Percentiles rank a stretch among this genome's conserved stretches.
These are phyloP conservation scores for Anoplius nigerrimus DNA, from an alignment of 2,888 invertebrate species.

Conservation along the genomic window DNA sequence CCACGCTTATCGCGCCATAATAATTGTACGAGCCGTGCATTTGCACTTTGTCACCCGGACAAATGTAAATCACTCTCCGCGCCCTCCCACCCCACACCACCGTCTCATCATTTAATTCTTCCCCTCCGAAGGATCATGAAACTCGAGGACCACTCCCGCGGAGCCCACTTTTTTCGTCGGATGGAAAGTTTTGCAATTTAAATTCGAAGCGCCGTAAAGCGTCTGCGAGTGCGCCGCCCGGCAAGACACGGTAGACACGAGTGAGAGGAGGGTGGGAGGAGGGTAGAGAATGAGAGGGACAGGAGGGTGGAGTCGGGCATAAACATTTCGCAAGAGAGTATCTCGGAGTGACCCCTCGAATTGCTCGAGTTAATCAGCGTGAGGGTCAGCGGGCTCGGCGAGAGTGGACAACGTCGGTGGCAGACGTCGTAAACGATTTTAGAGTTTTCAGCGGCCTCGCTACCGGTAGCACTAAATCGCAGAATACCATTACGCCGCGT, in stretches of 20 bases:
- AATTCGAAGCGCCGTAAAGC: constrained; percentile 1
- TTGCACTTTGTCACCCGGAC: constrained; percentile 23
- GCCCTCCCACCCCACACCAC: not conserved
- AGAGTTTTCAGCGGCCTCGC: constrained; percentile 3
- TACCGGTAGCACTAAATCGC: constrained; percentile 4
- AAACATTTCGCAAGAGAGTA: constrained; percentile 24
- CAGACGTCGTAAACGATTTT: constrained; percentile 28
- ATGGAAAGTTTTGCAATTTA: constrained; percentile 1
- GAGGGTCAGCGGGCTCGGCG: not conserved
- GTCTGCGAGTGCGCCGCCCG: not conserved
- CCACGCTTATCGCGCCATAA: constrained; percentile 38
- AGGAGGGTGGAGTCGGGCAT: constrained; percentile 19
- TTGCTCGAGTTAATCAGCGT: constrained; percentile 28
- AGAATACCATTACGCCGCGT: constrained; percentile 6
- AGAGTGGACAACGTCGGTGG: constrained; percentile 14
- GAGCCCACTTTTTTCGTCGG: too few relatives aligned
- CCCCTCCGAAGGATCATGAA: not conserved
- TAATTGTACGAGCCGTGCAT: constrained; percentile 38
- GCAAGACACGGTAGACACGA: constrained; percentile 1
- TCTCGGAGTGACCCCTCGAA: constrained; percentile 21
- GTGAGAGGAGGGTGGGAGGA: not conserved
- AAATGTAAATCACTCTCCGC: constrained; percentile 28
- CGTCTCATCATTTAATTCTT: not conserved
- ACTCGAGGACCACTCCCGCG: too few relatives aligned
- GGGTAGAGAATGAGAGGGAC: not conserved